Base-by-base conservation (phyloP, 2,888 invertebrate genomes). In the Octonoba sinensis region DNA sequence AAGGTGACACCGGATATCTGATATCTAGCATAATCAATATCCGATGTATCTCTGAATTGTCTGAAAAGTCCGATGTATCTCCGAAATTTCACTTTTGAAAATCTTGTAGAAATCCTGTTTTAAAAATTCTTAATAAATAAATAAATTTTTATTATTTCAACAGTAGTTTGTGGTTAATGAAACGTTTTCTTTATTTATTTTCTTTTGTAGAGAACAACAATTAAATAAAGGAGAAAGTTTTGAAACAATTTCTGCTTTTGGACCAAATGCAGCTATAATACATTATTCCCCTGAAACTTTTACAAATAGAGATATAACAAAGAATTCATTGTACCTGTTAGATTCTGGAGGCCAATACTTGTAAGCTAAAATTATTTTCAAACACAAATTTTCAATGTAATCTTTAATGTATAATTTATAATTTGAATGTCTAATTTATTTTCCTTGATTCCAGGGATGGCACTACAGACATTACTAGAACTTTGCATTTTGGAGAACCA, bases 391-490 rank as follows among this genome's bases (percentile, higher is more conserved):
- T 54, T 54, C 3, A 12, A 6, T 18, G 15, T 6, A 54, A 54
- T 54, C n/a, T 3, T 60, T 44, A 18, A 13, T 66, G 11, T 59
- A 49, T n/a, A 16, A 18, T 84, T 82, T 71, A 46, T 47, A 18
- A 0, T 27, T 47, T 15, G 13, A 20, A 51, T 36, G 51, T 27
- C 3, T 13, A 13, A 22, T 24, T 0, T 46, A 1, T 51, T 54
- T 70, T 66, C 47, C 2, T 57, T n/a, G 62, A 13, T 65, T 67
- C 12, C 76, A 89, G 90, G 92, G 96, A 96, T 90, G 97, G 97
- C 22, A 97, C 97, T 0, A 97, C 97, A 1, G 94, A 96, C 86
- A 93, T 97, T 0, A 95, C 96, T 0, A 91, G 97, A 82, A 97
- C 97, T 0, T 90, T 96, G 24, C 96, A 96, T 89, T 94, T 94